These are phyloP conservation scores for Schizotus pectinicornis DNA, from an alignment of 2,888 invertebrate genomes.

Conservation along the genomic window DNA sequence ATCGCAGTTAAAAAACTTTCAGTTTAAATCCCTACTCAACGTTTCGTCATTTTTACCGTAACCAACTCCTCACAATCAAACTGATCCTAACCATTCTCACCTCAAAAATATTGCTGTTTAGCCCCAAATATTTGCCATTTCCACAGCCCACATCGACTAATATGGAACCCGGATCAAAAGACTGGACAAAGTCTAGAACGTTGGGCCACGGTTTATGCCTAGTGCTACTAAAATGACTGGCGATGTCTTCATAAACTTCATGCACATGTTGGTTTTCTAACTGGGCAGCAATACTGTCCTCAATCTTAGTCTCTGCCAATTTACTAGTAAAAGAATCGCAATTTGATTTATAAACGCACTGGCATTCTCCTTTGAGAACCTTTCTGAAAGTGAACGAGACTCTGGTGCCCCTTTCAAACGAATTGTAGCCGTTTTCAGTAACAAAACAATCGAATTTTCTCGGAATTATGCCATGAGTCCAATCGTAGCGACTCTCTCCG, in stretches of 20 bases:
- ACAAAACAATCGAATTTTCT: conserved; percentile 79
- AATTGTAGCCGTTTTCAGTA: conserved; percentile 61
- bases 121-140: conserved; percentile 93
- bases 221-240: conserved; percentile 92
- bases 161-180: conserved; percentile 70
- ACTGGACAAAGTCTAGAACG: conserved; percentile 79
- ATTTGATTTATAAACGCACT: conserved; percentile 67
- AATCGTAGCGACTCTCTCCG: conserved; percentile 73
- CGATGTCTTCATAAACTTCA: conserved; percentile 92
- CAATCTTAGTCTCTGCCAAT: conserved; percentile 32
- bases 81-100: too few species aligned
- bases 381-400: conserved; percentile 87
- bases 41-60: too few species aligned
- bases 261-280: conserved; percentile 82
- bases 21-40: too few species aligned
- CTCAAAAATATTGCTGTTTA: conserved; percentile 65
- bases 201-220: conserved; percentile 94
- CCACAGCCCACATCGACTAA: conserved; percentile 96
- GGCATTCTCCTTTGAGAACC: conserved; percentile 62
- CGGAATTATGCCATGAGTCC: conserved; percentile 89
- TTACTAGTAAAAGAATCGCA: conserved; percentile 67
- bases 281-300: conserved; percentile 60
- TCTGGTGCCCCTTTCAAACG: conserved; percentile 63
- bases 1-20: too few species aligned
- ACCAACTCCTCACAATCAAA: too few species aligned